Evolutionary conservation across 2,797 vertebrate species (phyloP), one percentile per base, ranked within the genome.

Genomic region (Pipistrellus kuhlii): DNA sequence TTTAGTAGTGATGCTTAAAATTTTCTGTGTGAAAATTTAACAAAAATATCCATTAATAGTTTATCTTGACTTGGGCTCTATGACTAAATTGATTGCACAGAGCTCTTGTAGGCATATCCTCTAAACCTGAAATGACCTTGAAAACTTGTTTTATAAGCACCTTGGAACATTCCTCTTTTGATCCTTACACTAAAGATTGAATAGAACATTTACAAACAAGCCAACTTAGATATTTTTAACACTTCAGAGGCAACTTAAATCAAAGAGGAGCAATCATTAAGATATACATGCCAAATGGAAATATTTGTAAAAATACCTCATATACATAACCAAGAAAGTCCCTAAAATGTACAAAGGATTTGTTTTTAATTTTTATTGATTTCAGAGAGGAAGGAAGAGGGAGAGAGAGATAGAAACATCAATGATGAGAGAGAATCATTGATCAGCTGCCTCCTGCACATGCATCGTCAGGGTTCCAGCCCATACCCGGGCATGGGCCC

Each of bases 11-110:
- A 35, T 76, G 17, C 30, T 92, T 69, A 85, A 48, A 15, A 12
- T 38, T 73, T 93, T 90, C 81, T 73, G 20, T 20, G 4, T 88
- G 64, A 90, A 93, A 94, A 90, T 94, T 82, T 85, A 93, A 30
- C 48, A 75, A 14, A 87, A 78, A 38, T 53, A 66, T 59, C 30
- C 18, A 23, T 64, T 64, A 48, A 27, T 85, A 38, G 8, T 62
- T 64, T 51, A 75, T 71, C 27, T 88, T 90, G 9, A 59, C 38
- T 84, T 23, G 21, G 30, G 57, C 20, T 90, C 1, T 38, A 32
- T 94, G 84, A 76, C 20, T 53, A 57, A 91, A 51, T 66, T 46
- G 27, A 59, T 13, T 92, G 41, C 11, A 48, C n/a, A 48, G 35
- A 59, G 23, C 35, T 92, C 76, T 76, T 44, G 59, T 66, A 68